Percentiles rank a stretch among this genome's conserved stretches.
phyloP scores from a whole-genome alignment of 2,113 vertebrate species.

The Passer domesticus region DNA sequence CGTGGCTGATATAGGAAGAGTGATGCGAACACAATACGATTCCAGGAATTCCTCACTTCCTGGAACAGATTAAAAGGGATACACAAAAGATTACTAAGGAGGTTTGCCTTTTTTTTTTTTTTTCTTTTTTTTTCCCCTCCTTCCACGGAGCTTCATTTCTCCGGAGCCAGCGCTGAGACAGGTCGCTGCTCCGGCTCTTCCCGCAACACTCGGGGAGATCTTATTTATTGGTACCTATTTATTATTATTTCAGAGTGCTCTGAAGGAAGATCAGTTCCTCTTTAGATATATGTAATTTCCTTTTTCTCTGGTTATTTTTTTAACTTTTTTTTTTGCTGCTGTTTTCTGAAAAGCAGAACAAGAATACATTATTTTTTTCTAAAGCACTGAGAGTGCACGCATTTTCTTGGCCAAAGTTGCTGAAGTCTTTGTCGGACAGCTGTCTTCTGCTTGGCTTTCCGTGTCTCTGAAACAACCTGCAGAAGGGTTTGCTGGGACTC shows the following conservation, averaged over 20 bases:
- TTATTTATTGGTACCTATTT: conserved; percentile 62
- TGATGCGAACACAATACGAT: conserved; percentile 65
- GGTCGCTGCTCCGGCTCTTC: conserved; percentile 1
- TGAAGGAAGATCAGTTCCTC: not conserved
- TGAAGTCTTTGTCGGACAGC: not conserved
- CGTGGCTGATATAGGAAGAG: conserved; percentile 10
- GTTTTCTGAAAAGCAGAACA: not conserved
- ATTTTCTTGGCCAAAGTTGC: not conserved
- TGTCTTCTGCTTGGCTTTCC: not conserved
- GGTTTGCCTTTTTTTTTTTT: not conserved
- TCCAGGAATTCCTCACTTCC: conserved; percentile 78
- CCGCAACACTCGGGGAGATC: not conserved
- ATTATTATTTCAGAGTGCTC: not conserved
- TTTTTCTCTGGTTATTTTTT: not conserved
- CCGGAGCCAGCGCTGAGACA: not conserved
- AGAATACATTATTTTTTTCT: not conserved
- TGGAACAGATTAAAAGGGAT: conserved; percentile 75
- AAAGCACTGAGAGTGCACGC: not conserved
- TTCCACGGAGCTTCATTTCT: conserved; percentile 23
- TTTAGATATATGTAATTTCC: not conserved
- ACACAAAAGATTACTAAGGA: conserved; percentile 75
- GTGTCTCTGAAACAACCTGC: not conserved
- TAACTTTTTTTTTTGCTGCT: not conserved
- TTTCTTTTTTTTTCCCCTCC: not conserved
- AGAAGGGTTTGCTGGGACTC: not conserved